These are phyloP conservation scores for Tromatobia lineatoria DNA, from an alignment of 2,888 invertebrate genomes.

Conservation along the genomic window DNA sequence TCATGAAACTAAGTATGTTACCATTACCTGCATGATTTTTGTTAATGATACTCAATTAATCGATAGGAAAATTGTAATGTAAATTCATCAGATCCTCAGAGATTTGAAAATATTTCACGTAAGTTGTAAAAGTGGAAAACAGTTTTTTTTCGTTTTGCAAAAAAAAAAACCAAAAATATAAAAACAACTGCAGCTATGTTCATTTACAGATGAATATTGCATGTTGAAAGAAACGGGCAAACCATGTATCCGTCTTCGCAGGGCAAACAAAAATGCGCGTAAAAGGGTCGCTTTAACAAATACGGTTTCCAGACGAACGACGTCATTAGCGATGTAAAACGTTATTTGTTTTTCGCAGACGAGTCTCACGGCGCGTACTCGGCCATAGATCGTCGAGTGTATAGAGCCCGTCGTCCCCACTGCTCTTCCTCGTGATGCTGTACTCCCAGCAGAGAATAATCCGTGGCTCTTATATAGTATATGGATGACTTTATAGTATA, in stretches of 20 bases:
- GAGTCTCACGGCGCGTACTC: constrained; percentile 27
- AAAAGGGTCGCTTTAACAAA: constrained; percentile 37
- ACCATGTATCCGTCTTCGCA: constrained; percentile 11
- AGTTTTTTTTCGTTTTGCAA: not conserved
- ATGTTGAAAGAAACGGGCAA: constrained; percentile 23
- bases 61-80: not conserved
- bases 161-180: not conserved
- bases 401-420: constrained; percentile 12
- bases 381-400: constrained; percentile 41
- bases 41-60: not conserved
- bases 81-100: not conserved
- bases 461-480: not conserved
- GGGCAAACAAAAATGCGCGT: constrained; percentile 40
- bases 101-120: not conserved
- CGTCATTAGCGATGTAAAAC: constrained; percentile 73
- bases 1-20: too few species aligned
- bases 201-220: constrained; percentile 17
- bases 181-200: constrained; percentile 15
- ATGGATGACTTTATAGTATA: constrained; percentile 6
- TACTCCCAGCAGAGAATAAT: constrained; percentile 2
- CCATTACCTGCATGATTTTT: too few species aligned
- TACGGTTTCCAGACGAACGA: constrained; percentile 65
- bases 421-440: constrained; percentile 15
- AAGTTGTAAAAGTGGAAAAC: not conserved
- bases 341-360: constrained; percentile 63